Conservation (phyloP, 2,113 vertebrate species). For the Enhydra lutris region DNA sequence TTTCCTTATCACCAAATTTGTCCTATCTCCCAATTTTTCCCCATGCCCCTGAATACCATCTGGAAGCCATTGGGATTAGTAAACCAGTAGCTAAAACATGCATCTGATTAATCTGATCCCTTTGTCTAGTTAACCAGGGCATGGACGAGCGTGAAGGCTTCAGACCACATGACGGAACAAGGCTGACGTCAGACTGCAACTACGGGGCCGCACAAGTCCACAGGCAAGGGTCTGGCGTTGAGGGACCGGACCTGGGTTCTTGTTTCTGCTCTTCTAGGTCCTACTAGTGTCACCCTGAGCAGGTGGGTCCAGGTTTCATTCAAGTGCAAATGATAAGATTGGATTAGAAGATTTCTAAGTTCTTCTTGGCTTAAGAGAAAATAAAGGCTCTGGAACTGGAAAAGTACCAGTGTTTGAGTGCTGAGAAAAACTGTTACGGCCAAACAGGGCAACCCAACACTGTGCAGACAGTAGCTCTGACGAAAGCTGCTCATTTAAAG, state of each 20-base stretch:
- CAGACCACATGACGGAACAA: accelerated
- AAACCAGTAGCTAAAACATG: neutral
- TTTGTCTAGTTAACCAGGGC: neutral
- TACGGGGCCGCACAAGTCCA: accelerated
- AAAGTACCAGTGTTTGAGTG: neutral
- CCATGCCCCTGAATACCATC: neutral
- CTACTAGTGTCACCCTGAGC: neutral
- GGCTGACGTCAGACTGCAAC: neutral
- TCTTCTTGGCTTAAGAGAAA: neutral
- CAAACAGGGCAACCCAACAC: neutral
- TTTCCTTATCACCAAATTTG: neutral
- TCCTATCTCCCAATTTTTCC: neutral
- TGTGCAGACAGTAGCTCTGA: neutral
- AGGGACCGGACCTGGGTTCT: accelerated
- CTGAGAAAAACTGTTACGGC: neutral
- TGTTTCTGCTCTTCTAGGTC: neutral
- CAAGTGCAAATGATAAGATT: neutral
- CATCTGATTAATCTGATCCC: neutral
- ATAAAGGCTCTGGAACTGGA: neutral
- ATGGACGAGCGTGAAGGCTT: accelerated
- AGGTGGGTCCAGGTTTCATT: neutral
- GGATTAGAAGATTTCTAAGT: neutral
- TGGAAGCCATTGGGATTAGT: neutral
- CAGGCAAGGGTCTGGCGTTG: neutral
- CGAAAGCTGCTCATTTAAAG: accelerated